A percentile compares a stretch with the other conserved stretches of the same genome.
These are phyloP conservation scores for Berghia stephanieae DNA, from an alignment of 1,140 invertebrate genomes.

Conservation along the genomic window DNA sequence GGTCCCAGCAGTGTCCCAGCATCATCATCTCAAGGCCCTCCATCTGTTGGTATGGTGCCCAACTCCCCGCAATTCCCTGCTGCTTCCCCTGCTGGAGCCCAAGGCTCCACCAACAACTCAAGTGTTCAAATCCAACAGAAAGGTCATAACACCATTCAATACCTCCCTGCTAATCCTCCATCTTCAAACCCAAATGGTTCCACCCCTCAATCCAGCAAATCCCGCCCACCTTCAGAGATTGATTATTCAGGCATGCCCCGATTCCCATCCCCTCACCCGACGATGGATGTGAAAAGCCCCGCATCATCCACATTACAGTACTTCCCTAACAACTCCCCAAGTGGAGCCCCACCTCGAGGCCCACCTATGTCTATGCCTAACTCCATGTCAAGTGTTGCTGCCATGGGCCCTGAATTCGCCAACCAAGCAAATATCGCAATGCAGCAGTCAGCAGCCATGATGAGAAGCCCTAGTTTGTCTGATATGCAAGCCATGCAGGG, in stretches of 20 bases:
- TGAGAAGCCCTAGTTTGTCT: conserved; percentile 50
- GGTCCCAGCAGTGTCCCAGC: not conserved
- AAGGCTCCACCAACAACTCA: conserved; percentile 62
- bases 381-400: conserved; percentile 47
- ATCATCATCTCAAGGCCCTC: conserved; percentile 48
- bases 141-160: conserved; percentile 97
- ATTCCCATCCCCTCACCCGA: conserved; percentile 72
- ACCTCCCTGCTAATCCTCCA: conserved; percentile 80
- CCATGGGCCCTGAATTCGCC: conserved; percentile 56
- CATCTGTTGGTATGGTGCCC: not conserved
- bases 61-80: conserved; percentile 45
- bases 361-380: conserved; percentile 35
- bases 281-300: conserved; percentile 77
- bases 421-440: conserved; percentile 49
- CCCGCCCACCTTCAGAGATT: not conserved
- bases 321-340: conserved; percentile 48
- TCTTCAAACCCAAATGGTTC: conserved; percentile 57
- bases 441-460: conserved; percentile 50
- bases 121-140: conserved; percentile 85
- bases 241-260: conserved; percentile 78
- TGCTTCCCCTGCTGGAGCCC: no score
- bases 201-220: conserved; percentile 42
- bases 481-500: conserved; percentile 30
- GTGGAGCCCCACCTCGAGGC: conserved; percentile 35
- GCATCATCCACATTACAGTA: conserved; percentile 66